Evolutionary conservation across 1,140 invertebrate species (phyloP).

Genomic region (Brachionus rubens): DNA sequence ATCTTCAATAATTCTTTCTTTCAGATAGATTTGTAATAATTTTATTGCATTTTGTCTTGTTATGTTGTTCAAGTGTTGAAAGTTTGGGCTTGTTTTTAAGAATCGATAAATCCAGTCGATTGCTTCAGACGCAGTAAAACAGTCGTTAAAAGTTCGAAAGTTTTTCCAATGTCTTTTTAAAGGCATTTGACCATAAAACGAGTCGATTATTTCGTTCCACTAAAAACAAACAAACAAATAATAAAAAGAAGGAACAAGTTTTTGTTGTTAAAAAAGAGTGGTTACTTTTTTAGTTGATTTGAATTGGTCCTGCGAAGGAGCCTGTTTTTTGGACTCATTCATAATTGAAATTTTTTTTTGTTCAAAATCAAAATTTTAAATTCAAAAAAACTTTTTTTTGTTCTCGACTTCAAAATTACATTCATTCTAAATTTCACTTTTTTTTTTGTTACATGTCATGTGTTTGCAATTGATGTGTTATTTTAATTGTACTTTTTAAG

Average conservation of each 20-base stretch:
- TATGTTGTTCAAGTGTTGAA: slow-evolving; percentile 2
- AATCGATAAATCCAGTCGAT: slow-evolving; percentile 33
- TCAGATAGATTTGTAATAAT: slow-evolving; percentile 25
- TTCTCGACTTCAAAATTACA: too few species aligned
- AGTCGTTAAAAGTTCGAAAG: slow-evolving; percentile 32
- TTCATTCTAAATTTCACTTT: too few species aligned
- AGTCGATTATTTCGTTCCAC: slow-evolving; percentile 43
- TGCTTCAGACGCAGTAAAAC: slow-evolving; percentile 37
- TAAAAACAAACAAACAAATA: neutral
- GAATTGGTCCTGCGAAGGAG: slow-evolving; percentile 1
- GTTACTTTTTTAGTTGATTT: slow-evolving; percentile 35
- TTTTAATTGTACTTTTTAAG: too few species aligned
- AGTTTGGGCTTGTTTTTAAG: slow-evolving; percentile 33
- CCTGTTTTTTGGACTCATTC: neutral
- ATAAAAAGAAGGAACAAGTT: neutral
- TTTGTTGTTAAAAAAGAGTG: neutral
- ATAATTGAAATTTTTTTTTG: too few species aligned
- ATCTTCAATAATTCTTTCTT: slow-evolving; percentile 45
- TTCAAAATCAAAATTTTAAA: too few species aligned
- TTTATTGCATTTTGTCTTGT: slow-evolving; percentile 31
- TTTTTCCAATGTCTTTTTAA: slow-evolving; percentile 38
- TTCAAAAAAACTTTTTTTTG: too few species aligned
- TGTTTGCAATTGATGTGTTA: too few species aligned
- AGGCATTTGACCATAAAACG: slow-evolving; percentile 29
- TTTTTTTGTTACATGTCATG: too few species aligned